Evolutionary conservation across 2,888 invertebrate genomes (phyloP).

Genomic region (Pristionchus fissidentatus): DNA sequence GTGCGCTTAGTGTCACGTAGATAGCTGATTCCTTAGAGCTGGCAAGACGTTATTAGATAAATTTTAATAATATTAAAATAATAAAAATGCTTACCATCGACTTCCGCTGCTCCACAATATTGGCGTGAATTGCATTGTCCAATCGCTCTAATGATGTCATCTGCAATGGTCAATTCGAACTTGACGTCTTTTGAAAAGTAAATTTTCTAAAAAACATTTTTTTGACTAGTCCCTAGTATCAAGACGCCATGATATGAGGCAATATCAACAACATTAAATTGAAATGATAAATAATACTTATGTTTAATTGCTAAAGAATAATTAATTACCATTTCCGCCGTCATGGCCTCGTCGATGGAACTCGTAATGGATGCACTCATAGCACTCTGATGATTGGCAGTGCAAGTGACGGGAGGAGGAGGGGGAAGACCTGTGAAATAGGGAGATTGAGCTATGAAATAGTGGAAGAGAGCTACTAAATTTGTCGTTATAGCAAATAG

Average conservation of each 20-base stretch:
- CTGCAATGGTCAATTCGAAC: neutral
- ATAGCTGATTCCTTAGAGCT: no score
- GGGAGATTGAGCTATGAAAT: no score
- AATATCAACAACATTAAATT: no score
- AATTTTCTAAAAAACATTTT: no score
- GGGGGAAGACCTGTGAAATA: constrained; percentile 20
- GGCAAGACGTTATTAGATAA: no score
- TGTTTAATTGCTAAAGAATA: neutral
- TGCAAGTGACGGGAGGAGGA: constrained; percentile 43
- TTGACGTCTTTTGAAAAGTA: no score
- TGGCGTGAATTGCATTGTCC: constrained; percentile 42
- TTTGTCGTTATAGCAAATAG: no score
- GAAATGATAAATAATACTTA: neutral
- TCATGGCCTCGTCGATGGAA: constrained; percentile 47
- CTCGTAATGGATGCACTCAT: neutral
- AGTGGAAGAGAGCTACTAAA: no score
- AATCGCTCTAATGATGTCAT: constrained; percentile 30
- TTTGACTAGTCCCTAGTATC: no score
- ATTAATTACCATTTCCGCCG: constrained; percentile 45
- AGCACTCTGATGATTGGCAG: neutral
- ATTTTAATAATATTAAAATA: neutral
- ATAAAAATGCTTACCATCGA: constrained; percentile 1
- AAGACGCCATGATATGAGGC: no score
- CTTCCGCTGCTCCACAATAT: constrained; percentile 44
- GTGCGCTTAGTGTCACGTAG: no score